phyloP scores from a whole-genome alignment of 64 coral and sea anemone species.

The Montipora capricornis region DNA sequence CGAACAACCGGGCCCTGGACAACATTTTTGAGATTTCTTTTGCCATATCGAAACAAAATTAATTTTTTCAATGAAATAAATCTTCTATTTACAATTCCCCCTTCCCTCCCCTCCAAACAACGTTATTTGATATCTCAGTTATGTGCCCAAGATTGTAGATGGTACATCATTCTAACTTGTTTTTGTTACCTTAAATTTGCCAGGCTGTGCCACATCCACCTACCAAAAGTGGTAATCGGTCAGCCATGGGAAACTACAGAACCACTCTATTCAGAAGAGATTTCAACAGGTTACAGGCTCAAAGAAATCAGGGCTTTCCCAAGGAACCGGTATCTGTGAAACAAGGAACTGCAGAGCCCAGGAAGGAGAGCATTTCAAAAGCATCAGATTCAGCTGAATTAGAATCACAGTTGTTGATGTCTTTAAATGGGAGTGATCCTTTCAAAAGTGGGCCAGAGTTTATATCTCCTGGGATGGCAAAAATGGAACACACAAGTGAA shows the following conservation, averaged over 20 bases:
- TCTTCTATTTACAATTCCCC: no score
- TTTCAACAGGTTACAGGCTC: constrained; percentile 82
- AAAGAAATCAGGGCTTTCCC: constrained; percentile 51
- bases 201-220: constrained; percentile 82
- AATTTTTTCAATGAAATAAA: no score
- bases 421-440: neutral
- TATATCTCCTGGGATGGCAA: neutral
- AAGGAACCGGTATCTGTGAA: constrained; percentile 20
- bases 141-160: no score
- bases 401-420: neutral
- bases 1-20: no score
- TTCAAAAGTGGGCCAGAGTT: neutral
- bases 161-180: no score
- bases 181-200: neutral
- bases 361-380: neutral
- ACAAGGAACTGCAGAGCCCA: neutral
- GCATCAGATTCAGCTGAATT: neutral
- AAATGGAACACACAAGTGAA: neutral
- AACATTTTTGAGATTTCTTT: no score
- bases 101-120: no score
- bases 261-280: constrained; percentile 93
- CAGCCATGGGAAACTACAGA: constrained; percentile 69
- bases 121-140: no score
- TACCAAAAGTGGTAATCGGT: constrained; percentile 9
- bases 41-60: no score